These are phyloP conservation scores for Drosophila longiperda DNA, from an alignment of 2,888 invertebrate genomes.

Conservation along the genomic window DNA sequence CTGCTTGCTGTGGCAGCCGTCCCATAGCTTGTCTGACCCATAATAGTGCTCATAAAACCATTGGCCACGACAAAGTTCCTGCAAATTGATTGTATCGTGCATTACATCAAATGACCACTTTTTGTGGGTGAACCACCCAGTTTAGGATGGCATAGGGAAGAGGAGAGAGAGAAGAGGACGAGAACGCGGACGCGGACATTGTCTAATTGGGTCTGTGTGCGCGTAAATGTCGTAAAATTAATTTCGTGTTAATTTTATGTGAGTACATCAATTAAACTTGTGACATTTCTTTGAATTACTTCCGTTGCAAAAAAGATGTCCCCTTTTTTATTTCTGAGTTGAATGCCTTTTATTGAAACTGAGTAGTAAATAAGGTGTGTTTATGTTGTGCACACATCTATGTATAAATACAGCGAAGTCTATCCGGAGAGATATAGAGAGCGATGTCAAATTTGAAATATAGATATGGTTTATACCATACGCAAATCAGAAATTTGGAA, in stretches of 20 bases:
- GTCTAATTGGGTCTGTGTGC: constrained; percentile 78
- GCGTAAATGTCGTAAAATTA: constrained; percentile 82
- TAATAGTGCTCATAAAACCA: constrained; percentile 86
- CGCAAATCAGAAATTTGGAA: background rate
- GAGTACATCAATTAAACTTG: constrained; percentile 75
- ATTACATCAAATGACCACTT: constrained; percentile 43
- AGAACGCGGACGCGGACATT: constrained; percentile 2
- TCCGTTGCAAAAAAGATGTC: constrained; percentile 67
- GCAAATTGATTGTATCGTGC: constrained; percentile 76
- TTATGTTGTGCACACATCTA: background rate
- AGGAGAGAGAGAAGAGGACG: background rate
- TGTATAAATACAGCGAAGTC: background rate
- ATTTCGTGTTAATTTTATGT: constrained; percentile 84
- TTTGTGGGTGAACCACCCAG: constrained; percentile 20
- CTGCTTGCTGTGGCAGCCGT: constrained; percentile 41
- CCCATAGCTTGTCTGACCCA: constrained; percentile 83
- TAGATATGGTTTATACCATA: background rate
- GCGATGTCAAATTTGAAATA: background rate
- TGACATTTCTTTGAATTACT: constrained; percentile 78
- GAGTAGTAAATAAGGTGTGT: background rate
- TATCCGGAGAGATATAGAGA: background rate
- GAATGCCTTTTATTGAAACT: background rate
- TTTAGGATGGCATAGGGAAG: background rate
- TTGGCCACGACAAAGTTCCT: constrained; percentile 88
- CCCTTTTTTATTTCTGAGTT: background rate